Percentiles rank a stretch among this genome's conserved stretches.
Evolutionary conservation across 2,888 invertebrate species (phyloP).

Genomic region (Cataglyphis rosenhaueri): DNA sequence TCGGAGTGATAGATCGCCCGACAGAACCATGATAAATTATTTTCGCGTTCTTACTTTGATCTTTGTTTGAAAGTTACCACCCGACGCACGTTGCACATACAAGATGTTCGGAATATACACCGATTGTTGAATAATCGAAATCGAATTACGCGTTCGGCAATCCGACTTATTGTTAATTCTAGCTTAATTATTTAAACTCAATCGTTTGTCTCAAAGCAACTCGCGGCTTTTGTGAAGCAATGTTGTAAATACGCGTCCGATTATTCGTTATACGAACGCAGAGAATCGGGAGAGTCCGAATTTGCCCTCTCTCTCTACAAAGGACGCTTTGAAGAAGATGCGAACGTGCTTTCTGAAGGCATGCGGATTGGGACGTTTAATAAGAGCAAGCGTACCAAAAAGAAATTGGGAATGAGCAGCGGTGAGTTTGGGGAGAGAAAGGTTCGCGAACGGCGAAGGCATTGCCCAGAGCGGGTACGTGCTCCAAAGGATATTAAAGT

Average conservation of each 20-base stretch:
- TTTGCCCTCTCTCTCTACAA: constrained; percentile 29
- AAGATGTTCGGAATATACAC: background rate
- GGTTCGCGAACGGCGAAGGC: constrained; percentile 56
- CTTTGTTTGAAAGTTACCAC: background rate
- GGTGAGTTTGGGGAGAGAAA: constrained; percentile 56
- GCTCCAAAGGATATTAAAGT: constrained; percentile 79
- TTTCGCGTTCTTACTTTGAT: constrained; percentile 51
- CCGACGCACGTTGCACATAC: background rate
- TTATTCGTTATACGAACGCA: constrained; percentile 9
- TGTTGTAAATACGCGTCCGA: constrained; percentile 24
- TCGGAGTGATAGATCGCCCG: constrained; percentile 73
- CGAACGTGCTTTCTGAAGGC: constrained; percentile 69
- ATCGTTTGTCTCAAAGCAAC: constrained; percentile 34
- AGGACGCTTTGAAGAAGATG: constrained; percentile 66
- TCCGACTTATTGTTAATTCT: background rate
- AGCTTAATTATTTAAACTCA: constrained; percentile 27
- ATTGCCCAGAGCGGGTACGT: constrained; percentile 72
- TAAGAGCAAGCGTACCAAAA: constrained; percentile 68
- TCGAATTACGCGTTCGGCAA: background rate
- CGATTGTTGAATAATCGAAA: background rate
- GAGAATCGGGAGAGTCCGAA: constrained; percentile 24
- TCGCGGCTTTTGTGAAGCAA: constrained; percentile 4
- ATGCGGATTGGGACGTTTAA: constrained; percentile 71
- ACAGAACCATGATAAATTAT: constrained; percentile 68
- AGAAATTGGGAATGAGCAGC: constrained; percentile 64